Conservation (phyloP, 2,888 invertebrate genomes). For the Mechanitis mazaeus region DNA sequence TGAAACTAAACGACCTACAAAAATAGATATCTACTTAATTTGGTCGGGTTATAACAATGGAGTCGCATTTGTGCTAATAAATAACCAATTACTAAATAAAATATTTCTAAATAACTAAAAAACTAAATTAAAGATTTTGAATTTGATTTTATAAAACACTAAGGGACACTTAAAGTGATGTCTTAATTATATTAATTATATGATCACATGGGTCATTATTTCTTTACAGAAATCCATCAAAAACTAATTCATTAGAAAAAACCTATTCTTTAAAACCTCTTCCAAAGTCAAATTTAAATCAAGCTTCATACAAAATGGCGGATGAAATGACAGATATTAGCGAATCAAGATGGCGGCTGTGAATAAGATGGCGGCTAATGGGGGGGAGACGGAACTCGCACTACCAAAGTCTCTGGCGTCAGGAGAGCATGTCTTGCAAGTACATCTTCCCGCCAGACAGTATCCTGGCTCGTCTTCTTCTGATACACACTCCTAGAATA, state of each 20-base stretch:
- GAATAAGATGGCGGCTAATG: conserved; percentile 40
- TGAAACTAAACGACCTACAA: conserved; percentile 35
- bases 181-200: no score
- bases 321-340: conserved; percentile 28
- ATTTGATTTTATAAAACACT: not conserved
- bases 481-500: conserved; percentile 64
- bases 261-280: not conserved
- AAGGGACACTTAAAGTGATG: no score
- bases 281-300: conserved; percentile 3
- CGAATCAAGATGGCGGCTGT: conserved; percentile 49
- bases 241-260: not conserved
- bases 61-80: conserved; percentile 32
- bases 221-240: not conserved
- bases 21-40: not conserved
- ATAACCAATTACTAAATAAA: conserved; percentile 10
- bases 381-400: conserved; percentile 44
- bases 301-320: conserved; percentile 13
- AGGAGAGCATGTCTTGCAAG: conserved; percentile 65
- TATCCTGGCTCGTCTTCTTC: conserved; percentile 68
- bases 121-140: conserved; percentile 3
- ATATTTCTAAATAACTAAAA: conserved; percentile 6
- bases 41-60: conserved; percentile 5
- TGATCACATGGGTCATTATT: not conserved
- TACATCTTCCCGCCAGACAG: conserved; percentile 63
- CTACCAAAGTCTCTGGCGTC: conserved; percentile 61